Percentiles rank a stretch among this genome's conserved stretches.
phyloP scores from a whole-genome alignment of 1,140 invertebrate species.

The Drosophila equinoxialis region DNA sequence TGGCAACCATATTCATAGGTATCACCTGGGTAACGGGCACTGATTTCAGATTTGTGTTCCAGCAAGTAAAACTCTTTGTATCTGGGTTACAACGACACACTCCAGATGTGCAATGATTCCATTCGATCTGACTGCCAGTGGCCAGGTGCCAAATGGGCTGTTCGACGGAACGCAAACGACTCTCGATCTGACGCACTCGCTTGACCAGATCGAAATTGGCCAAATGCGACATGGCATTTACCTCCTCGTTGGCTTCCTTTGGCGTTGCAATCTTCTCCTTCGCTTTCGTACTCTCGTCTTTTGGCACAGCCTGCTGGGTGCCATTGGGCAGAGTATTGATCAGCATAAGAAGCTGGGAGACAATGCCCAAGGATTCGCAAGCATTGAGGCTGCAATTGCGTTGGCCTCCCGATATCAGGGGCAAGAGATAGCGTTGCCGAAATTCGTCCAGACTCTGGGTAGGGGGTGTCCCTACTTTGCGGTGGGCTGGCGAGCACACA shows the following conservation, averaged over 20 bases:
- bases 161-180: constrained; percentile 88
- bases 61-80: constrained; percentile 88
- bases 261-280: constrained; percentile 14
- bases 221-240: constrained; percentile 46
- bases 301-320: not conserved
- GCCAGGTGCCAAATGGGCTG: constrained; percentile 89
- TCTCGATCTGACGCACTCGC: constrained; percentile 85
- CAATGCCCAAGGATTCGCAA: constrained; percentile 67
- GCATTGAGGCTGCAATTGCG: constrained; percentile 69
- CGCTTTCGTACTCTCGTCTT: not conserved
- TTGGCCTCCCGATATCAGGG: constrained; percentile 49
- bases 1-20: constrained; percentile 87
- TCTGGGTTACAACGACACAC: constrained; percentile 86
- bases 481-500: constrained; percentile 20
- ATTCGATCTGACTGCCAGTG: constrained; percentile 85
- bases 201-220: constrained; percentile 59
- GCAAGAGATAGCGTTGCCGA: constrained; percentile 60
- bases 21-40: constrained; percentile 88
- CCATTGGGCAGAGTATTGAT: constrained; percentile 63
- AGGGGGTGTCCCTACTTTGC: constrained; percentile 30
- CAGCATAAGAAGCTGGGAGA: constrained; percentile 66
- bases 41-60: constrained; percentile 86
- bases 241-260: constrained; percentile 25
- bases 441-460: constrained; percentile 64
- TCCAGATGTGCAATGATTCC: constrained; percentile 89